Evolutionary conservation across 2,888 invertebrate species (phyloP).

Genomic region (Slavum lentiscoides): DNA sequence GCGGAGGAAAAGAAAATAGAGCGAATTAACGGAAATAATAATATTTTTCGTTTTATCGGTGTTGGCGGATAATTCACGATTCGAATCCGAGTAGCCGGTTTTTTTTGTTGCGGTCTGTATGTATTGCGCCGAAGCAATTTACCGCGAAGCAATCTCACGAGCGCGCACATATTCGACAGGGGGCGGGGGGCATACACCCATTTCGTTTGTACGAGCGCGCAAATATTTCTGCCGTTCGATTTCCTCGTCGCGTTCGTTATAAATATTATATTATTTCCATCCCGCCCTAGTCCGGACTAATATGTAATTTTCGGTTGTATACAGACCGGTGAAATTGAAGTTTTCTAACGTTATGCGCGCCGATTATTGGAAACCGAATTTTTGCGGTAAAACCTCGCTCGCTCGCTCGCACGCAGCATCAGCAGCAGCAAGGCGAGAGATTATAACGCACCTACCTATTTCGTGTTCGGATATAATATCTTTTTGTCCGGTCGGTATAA

Average conservation of each 20-base stretch:
- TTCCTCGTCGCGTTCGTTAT: slow-evolving; percentile 14
- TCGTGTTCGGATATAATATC: no score
- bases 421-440: no score
- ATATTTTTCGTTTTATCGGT: no score
- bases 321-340: slow-evolving; percentile 1
- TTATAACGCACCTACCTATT: no score
- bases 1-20: no score
- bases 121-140: no score
- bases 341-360: not conserved
- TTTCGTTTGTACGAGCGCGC: not conserved
- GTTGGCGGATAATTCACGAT: not conserved
- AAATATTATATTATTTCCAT: not conserved
- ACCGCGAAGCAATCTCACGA: no score
- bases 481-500: no score
- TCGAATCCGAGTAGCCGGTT: not conserved
- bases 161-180: no score
- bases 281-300: not conserved
- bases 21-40: no score
- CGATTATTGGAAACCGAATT: slow-evolving; percentile 29
- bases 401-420: not conserved
- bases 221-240: slow-evolving; percentile 3
- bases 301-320: not conserved
- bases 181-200: slow-evolving; percentile 33
- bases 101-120: slow-evolving; percentile 25
- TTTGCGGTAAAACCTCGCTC: slow-evolving; percentile 26